Base-by-base conservation (phyloP, 2,888 invertebrate species). In the Lepas anatifera region DNA sequence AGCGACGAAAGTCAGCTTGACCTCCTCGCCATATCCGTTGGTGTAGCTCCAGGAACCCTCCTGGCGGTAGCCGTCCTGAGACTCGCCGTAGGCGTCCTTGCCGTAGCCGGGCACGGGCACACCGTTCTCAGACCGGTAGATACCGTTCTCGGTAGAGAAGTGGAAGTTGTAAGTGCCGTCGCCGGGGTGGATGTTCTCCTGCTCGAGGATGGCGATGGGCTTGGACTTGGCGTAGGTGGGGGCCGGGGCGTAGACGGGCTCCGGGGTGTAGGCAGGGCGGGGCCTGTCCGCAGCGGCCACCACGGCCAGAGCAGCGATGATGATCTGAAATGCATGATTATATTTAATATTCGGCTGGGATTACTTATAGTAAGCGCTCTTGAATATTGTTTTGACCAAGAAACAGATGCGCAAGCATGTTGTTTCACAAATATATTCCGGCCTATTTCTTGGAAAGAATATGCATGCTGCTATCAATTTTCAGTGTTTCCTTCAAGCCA, bases 1-100 rank as follows among this genome's bases (percentile, higher is more conserved):
- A n/a, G 48, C 48, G 48, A 48, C 48, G n/a, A 48, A 48, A 1
- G 48, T 48, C 48, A 48, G n/a, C 48, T 48, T n/a, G n/a, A 48
- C 48, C n/a, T 22, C n/a, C 11, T 48, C n/a, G 48, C 48, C 48
- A n/a, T 48, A 48, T 18, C 48, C 48, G 48, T 48, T n/a, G 3
- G 48, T 48, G 48, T 48, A 48, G 48, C 48, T 48, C 48, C 48
- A 48, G n/a, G 48, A 48, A n/a, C 48, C 48, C 48, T 48, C 48
- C 48, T 48, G 48, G 48, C 48, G 48, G 48, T 48, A 48, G 41
- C 48, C n/a, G 48, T n/a, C 48, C 48, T 48, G 22, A 4, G 48
- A n/a, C 48, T 48, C 22, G 0, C 48, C 48, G 48, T 48, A 48
- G 22, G n/a, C n/a, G 41, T n/a, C n/a, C 48, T 48, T 48, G 48